Percentiles rank a stretch among this genome's conserved stretches.
Evolutionary conservation across 2,797 vertebrate genomes (phyloP).

Genomic region (Mionectes olivaceus): DNA sequence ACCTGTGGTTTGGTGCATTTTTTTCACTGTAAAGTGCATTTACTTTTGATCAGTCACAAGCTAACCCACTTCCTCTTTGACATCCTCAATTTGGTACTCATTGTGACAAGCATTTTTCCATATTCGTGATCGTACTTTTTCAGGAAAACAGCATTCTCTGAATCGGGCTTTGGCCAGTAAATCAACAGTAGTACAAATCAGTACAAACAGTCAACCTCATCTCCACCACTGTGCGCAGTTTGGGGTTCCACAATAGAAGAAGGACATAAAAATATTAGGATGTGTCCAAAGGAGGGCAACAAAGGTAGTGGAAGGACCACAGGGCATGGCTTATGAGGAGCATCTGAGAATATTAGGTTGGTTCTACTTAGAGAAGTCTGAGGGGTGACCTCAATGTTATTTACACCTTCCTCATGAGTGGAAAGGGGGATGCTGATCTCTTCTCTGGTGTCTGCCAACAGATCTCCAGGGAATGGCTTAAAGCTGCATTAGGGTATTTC

Average conservation of each 20-base stretch:
- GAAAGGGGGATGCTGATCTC: neutral
- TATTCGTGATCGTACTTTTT: conserved; percentile 1
- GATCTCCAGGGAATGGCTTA: neutral
- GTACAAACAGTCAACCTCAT: conserved; percentile 48
- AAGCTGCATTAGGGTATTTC: neutral
- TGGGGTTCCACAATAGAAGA: neutral
- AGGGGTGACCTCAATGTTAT: neutral
- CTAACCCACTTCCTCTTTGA: neutral
- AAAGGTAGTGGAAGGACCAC: neutral
- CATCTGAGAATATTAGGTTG: neutral
- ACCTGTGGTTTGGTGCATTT: neutral
- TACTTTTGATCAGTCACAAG: neutral
- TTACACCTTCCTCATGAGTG: neutral
- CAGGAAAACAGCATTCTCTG: neutral
- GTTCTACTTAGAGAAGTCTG: neutral
- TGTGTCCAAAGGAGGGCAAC: neutral
- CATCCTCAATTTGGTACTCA: neutral
- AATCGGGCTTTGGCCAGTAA: neutral
- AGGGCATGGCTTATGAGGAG: neutral
- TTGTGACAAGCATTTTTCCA: conserved; percentile 18
- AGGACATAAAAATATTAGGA: neutral
- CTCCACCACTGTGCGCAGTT: neutral
- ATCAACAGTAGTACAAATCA: conserved; percentile 58
- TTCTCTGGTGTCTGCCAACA: neutral
- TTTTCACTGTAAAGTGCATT: neutral